Percentiles rank a stretch among this genome's conserved stretches.
phyloP scores from a whole-genome alignment of 2,888 invertebrate species.

The Coelinius sp. region DNA sequence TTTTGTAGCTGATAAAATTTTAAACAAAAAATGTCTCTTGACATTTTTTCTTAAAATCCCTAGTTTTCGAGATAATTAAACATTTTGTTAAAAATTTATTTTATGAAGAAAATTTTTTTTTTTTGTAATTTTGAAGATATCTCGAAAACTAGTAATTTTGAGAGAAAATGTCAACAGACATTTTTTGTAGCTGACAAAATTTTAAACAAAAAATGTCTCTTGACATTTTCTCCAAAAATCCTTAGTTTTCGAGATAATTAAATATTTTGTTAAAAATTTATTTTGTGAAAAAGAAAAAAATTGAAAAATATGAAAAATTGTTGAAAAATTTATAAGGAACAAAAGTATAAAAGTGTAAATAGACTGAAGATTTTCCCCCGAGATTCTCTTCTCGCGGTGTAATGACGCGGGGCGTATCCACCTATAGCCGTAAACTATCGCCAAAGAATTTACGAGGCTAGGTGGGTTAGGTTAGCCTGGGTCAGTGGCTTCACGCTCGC shows the following conservation, averaged over 20 bases:
- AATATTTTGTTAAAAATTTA: too few relatives aligned
- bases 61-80: too few relatives aligned
- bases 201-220: too few relatives aligned
- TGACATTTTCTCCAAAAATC: too few relatives aligned
- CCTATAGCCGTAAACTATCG: conserved; percentile 65
- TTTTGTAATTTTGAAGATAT: not conserved
- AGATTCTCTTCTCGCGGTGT: conserved; percentile 57
- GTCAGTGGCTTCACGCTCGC: conserved; percentile 48
- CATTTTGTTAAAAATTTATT: too few relatives aligned
- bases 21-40: too few relatives aligned
- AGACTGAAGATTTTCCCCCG: conserved; percentile 44
- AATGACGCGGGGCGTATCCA: conserved; percentile 67
- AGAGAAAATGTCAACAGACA: too few relatives aligned
- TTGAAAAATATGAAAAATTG: conserved; percentile 1
- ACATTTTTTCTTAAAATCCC: too few relatives aligned
- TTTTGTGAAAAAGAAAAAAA: not conserved
- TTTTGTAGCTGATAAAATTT: too few relatives aligned
- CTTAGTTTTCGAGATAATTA: too few relatives aligned
- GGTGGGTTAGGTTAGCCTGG: conserved; percentile 51
- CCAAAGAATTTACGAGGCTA: conserved; percentile 65
- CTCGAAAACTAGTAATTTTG: too few relatives aligned
- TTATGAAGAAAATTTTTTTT: not conserved
- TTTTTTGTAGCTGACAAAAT: too few relatives aligned
- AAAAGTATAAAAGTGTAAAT: conserved; percentile 37
- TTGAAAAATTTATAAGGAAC: conserved; percentile 19